Base-by-base conservation (phyloP, 2,888 invertebrate species). In the Drosophila silvestris region DNA sequence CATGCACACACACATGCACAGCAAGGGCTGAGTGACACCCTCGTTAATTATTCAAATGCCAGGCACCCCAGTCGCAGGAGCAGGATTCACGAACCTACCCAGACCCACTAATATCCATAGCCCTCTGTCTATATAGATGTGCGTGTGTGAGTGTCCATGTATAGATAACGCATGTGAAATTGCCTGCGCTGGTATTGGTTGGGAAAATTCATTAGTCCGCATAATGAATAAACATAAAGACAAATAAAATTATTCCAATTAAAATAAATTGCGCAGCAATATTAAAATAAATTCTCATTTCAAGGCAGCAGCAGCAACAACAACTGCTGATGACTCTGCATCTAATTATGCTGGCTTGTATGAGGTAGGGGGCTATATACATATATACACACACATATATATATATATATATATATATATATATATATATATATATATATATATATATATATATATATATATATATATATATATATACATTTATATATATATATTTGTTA, bases 181-280 rank as follows among this genome's bases (percentile, higher is more conserved):
- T 60, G 61, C 35, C 19, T n/a, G 12, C 51, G 63, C 67, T 80
- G 80, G 80, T 83, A 79, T 85, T 87, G 77, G 77, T 79, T 47
- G 47, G 87, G 65, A 79, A 89, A 90, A 88, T 87, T 88, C 90
- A 91, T 87, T 88, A 88, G 90, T 81, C 85, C 90, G 91, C 87
- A 90, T 89, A 91, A 89, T 88, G 90, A 88, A 88, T 88, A 88
- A 89, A 91, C 91, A 89, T 89, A 89, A 89, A 90, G 91, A 91
- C 89, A 91, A 88, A 91, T 88, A 88, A 89, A 91, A 91, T 91
- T 91, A 89, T 91, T 90, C 90, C 91, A 89, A 89, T 89, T 89
- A 89, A 89, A 91, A 91, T 91, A 89, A 91, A 90, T 91, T 90
- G 91, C 90, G 83, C 80, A 76, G 82, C 90, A 81, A 91, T 88